These are phyloP conservation scores for Sinodicranocentrus sp. DNA, from an alignment of 2,888 invertebrate species.

Conservation along the genomic window DNA sequence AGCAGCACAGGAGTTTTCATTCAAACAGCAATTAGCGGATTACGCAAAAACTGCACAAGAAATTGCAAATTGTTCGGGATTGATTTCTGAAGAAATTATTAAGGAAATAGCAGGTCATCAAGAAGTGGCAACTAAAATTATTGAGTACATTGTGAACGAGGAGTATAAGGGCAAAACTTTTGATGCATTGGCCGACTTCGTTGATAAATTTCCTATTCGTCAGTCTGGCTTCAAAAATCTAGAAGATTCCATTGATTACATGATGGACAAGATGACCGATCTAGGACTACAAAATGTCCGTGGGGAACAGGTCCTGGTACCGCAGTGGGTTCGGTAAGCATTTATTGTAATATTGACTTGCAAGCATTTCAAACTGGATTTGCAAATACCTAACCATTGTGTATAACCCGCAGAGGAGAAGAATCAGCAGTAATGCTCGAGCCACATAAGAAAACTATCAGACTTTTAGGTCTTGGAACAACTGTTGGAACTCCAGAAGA, in stretches of 20 bases:
- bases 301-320: slow-evolving; percentile 78
- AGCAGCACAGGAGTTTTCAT: slow-evolving; percentile 10
- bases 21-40: background rate
- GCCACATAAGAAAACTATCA: slow-evolving; percentile 61
- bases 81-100: slow-evolving; percentile 73
- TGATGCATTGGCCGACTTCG: slow-evolving; percentile 77
- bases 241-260: slow-evolving; percentile 79
- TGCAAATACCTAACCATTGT: no score
- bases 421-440: slow-evolving; percentile 61
- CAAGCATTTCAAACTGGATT: no score
- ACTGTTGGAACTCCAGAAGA: slow-evolving; percentile 72
- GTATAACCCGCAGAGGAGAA: slow-evolving; percentile 61
- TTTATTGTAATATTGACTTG: background rate
- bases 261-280: slow-evolving; percentile 77
- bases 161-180: slow-evolving; percentile 80
- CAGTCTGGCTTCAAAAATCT: slow-evolving; percentile 78
- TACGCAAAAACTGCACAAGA: background rate
- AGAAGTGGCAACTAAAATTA: slow-evolving; percentile 80
- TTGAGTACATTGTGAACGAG: slow-evolving; percentile 81
- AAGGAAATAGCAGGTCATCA: slow-evolving; percentile 83
- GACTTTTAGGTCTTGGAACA: slow-evolving; percentile 73
- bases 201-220: slow-evolving; percentile 78
- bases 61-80: slow-evolving; percentile 9
- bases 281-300: slow-evolving; percentile 78
- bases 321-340: slow-evolving; percentile 77